Conservation (phyloP, 1,140 invertebrate species). For the Temnothorax longispinosus region DNA sequence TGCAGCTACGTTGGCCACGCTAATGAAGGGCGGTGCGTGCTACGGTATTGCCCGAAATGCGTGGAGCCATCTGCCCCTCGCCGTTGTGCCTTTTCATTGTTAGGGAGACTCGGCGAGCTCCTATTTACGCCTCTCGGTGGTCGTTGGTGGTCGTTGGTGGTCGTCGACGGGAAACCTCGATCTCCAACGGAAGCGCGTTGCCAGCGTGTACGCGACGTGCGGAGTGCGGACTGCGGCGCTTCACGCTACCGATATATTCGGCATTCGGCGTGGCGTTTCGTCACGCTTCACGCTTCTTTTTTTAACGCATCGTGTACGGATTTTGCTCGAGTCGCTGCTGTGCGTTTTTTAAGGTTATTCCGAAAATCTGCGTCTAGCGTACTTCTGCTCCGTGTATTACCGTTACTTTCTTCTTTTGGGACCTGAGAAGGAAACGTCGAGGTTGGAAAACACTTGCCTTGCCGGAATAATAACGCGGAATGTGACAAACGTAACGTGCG, state of each 20-base stretch:
- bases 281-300: background rate
- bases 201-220: background rate
- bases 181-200: conserved; percentile 2
- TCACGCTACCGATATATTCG: background rate
- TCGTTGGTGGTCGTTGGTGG: background rate
- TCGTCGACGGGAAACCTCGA: background rate
- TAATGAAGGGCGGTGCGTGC: conserved; percentile 73
- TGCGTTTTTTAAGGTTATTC: conserved; percentile 43
- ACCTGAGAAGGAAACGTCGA: background rate
- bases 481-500: background rate
- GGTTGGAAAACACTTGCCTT: background rate
- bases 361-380: background rate
- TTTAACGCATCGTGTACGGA: background rate
- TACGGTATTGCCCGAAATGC: conserved; percentile 63
- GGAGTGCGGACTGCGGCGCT: no score
- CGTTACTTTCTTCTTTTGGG: background rate
- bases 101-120: conserved; percentile 39
- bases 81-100: conserved; percentile 65
- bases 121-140: conserved; percentile 40
- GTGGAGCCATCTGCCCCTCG: conserved; percentile 70
- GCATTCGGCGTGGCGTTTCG: background rate
- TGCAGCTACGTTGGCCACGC: conserved; percentile 72
- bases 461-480: no score
- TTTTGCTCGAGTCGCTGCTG: background rate
- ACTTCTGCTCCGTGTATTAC: background rate